A percentile compares a stretch with the other conserved stretches of the same genome.
phyloP scores from a whole-genome alignment of 2,888 invertebrate species.

The Ectobius pallidus region DNA sequence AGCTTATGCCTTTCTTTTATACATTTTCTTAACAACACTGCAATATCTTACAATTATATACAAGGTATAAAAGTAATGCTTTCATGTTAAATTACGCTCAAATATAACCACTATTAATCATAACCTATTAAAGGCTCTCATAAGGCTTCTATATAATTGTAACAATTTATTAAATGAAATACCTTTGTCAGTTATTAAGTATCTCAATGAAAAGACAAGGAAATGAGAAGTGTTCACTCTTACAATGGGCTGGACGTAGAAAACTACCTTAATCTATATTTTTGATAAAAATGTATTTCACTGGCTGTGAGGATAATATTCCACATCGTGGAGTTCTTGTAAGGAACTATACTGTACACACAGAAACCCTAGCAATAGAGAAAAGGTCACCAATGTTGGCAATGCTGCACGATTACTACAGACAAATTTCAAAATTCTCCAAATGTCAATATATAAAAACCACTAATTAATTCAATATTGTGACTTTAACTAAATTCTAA shows the following conservation, averaged over 20 bases:
- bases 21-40: background rate
- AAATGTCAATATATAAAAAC: too few relatives aligned
- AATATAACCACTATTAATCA: background rate
- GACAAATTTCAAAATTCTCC: too few relatives aligned
- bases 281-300: too few relatives aligned
- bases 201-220: background rate
- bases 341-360: too few relatives aligned
- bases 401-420: too few relatives aligned
- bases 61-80: constrained; percentile 21
- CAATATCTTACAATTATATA: constrained; percentile 23
- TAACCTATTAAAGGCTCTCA: constrained; percentile 48
- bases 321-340: too few relatives aligned
- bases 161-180: background rate
- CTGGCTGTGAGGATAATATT: too few relatives aligned
- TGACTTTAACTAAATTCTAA: too few relatives aligned
- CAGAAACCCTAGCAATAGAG: too few relatives aligned
- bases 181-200: background rate
- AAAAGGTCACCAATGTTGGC: too few relatives aligned
- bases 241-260: background rate
- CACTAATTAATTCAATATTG: too few relatives aligned
- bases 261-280: too few relatives aligned
- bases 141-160: background rate
- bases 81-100: background rate
- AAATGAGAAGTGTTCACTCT: background rate
- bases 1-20: background rate